Conservation (phyloP, 2,888 invertebrate genomes). For the Papilio gigon region DNA sequence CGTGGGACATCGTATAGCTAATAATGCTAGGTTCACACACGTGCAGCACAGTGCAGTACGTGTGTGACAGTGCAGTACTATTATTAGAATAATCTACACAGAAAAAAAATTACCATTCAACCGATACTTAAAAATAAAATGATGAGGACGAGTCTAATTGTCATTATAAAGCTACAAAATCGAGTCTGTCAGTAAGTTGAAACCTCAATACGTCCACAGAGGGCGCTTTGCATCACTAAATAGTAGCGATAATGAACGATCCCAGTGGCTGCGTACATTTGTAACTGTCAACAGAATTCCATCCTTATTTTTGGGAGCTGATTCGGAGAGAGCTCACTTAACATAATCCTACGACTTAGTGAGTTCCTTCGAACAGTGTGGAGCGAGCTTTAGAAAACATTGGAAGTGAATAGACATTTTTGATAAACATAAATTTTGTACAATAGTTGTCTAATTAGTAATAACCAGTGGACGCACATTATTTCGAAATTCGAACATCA, state of each 20-base stretch:
- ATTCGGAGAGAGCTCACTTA: slow-evolving; percentile 47
- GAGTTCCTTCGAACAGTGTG: slow-evolving; percentile 17
- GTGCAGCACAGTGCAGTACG: too few species aligned
- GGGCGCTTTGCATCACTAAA: slow-evolving; percentile 47
- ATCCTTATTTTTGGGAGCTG: slow-evolving; percentile 45
- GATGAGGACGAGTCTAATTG: neutral
- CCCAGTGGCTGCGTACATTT: slow-evolving; percentile 49
- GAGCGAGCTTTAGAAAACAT: slow-evolving; percentile 4
- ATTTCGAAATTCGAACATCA: too few species aligned
- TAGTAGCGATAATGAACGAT: slow-evolving; percentile 48
- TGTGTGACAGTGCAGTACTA: too few species aligned
- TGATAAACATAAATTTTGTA: too few species aligned
- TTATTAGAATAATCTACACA: too few species aligned
- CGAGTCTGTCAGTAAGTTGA: neutral
- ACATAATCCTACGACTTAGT: slow-evolving; percentile 48
- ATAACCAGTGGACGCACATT: too few species aligned
- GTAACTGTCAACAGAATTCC: slow-evolving; percentile 56
- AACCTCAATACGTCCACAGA: slow-evolving; percentile 40
- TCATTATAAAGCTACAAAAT: slow-evolving; percentile 7
- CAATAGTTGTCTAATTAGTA: too few species aligned
- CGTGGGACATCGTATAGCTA: neutral
- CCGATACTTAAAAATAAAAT: neutral
- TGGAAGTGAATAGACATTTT: neutral
- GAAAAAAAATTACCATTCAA: neutral
- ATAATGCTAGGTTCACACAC: neutral